Base-by-base conservation (phyloP, 1,140 invertebrate genomes). In the Sarcophaga bullata region DNA sequence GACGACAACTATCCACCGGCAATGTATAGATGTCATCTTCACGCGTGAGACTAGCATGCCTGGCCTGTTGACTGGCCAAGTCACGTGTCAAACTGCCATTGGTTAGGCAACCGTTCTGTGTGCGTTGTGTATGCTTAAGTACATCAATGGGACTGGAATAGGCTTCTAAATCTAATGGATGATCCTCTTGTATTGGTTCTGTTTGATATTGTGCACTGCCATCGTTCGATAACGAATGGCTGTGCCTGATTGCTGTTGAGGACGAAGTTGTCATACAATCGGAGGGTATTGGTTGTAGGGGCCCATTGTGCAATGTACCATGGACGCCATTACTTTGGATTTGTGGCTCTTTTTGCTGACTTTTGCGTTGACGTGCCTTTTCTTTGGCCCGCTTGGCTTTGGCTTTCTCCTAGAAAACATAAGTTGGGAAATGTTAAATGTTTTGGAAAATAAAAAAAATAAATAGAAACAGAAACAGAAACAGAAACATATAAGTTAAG, bases 341-440 rank as follows among this genome's bases (percentile, higher is more conserved):
- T 88, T 78, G 91, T 91, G 84, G 83, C 90, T 88, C 87, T 83
- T 84, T 89, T 76, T 87, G 87, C 85, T 91, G 88, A n/a, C 88
- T 87, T 78, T 91, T 92, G 85, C 92, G 93, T 72, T 93, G 91
- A 47, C 94, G 88, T 58, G 94, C 94, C 86, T 93, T 95, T 85
- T 94, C 90, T 85, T 93, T 92, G 0, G 95, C 94, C 82, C 94
- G 90, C 85, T 92, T 93, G 1, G 92, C 92, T 87, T 94, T 94
- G 8, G 93, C 93, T 84, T 93, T 93, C 87, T 97, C 94, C 90
- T 94, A 62, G 0, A 68, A 68, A 62, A 46, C 47, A 25, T 13
- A 82, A 19, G n/a, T n/a, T 81, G 76, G 46, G 48, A 68, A 75
- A 54, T 80, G 68, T 52, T 80, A 75, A 50, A 37, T 37, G 4